Conservation (phyloP, 2,113 vertebrate species). For the Ptilonorhynchus violaceus region DNA sequence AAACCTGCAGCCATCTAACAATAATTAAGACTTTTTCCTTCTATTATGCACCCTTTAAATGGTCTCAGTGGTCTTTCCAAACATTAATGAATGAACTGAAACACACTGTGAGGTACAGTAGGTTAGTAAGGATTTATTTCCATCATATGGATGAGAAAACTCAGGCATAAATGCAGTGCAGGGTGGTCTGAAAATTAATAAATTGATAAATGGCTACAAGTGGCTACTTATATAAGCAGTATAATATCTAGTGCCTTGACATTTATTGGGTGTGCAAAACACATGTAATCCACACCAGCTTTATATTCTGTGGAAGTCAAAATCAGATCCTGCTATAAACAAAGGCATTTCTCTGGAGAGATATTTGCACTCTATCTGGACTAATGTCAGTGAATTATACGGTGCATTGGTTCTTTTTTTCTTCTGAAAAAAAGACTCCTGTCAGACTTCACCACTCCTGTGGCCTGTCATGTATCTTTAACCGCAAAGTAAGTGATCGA, state of each 20-base stretch:
- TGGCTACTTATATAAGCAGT: background rate
- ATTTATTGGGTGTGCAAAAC: background rate
- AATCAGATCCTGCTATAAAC: constrained; percentile 5
- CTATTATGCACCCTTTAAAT: background rate
- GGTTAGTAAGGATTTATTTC: background rate
- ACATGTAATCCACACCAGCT: background rate
- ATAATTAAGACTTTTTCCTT: background rate
- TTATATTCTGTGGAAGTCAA: background rate
- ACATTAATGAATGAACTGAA: background rate
- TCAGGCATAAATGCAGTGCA: background rate
- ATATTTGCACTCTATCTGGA: background rate
- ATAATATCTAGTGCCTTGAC: background rate
- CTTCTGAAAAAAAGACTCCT: background rate
- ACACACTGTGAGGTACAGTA: background rate
- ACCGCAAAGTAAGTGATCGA: background rate
- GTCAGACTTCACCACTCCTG: background rate
- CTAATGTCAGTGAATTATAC: background rate
- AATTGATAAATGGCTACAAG: background rate
- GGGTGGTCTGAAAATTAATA: background rate
- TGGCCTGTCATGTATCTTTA: background rate
- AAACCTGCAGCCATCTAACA: background rate
- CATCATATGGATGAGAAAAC: background rate
- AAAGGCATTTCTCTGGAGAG: background rate
- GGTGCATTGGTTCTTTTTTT: background rate
- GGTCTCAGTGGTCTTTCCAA: background rate